Base-by-base conservation (phyloP, 2,113 vertebrate species). In the Scophthalmus maximus region DNA sequence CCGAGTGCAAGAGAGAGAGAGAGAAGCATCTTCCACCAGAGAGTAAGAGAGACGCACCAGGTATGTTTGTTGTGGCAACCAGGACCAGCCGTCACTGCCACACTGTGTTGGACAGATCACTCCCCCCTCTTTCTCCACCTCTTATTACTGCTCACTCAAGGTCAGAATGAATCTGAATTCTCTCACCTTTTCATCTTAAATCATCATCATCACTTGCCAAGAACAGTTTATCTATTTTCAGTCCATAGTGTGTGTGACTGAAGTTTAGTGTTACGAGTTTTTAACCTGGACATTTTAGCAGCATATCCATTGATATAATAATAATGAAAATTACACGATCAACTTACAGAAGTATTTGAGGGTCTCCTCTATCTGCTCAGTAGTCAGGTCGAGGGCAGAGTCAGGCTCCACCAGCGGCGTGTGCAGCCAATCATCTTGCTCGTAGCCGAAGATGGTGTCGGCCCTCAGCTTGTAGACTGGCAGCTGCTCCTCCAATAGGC, bases 271-370 rank as follows among this genome's bases (percentile, higher is more conserved):
- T 50, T 32, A 32, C 8, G 3, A 20, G 11, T 38, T 34, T 40
- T 59, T 8, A 55, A 26, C 3, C 17, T 15, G 11, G 3, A 8
- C 40, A 15, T 23, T 49, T 36, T 6, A 52, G 60, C 1, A 8
- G 44, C 0, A 8, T 2, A 29, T 4, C 22, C 6, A 12, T 9
- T 11, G 2, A 44, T 47, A 32, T 11, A 32, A 20, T n/a, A n/a
- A 40, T 22, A 8, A n/a, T n/a, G 23, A 67, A 60, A 4, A 26
- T 5, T 6, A 1, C 29, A 32, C 40, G 50, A 46, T 38, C 1
- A 22, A 96, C 97, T 98, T 93, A 99, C 97, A 94, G 87, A 99
- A 98, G 81, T 99, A 99, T 79, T 98, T 99, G 90, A 99, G 93
- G 46, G 98, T 99, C 92, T 99, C 98, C 87, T 99, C 97, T 47